Conservation (phyloP, 2,113 vertebrate species). For the Urocitellus parryii region DNA sequence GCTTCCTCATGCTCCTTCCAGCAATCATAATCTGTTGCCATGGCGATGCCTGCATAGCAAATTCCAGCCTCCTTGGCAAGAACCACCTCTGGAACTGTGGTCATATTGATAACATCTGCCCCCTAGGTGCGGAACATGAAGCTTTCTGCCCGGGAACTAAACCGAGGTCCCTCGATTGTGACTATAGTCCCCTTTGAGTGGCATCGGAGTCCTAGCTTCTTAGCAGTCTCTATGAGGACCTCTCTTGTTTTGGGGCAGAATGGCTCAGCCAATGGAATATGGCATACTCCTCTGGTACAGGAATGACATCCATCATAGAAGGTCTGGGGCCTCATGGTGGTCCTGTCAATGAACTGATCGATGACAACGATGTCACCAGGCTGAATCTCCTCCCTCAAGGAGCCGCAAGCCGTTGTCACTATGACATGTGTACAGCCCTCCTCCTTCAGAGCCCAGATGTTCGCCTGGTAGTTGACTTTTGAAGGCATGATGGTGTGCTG, state of each 20-base stretch:
- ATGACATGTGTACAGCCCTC: constrained; percentile 96
- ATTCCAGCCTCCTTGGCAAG: constrained; percentile 97
- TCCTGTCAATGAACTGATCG: constrained; percentile 99
- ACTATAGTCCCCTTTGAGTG: constrained; percentile 95
- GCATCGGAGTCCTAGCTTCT: constrained; percentile 93
- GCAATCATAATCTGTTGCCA: constrained; percentile 99
- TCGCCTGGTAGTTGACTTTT: constrained; percentile 95
- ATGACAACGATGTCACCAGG: constrained; percentile 96
- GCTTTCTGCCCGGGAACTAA: constrained; percentile 96
- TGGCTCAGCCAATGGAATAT: constrained; percentile 96
- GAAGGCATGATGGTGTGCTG: constrained; percentile 97
- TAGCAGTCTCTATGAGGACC: constrained; percentile 93
- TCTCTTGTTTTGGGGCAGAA: constrained; percentile 97
- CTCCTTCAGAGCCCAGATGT: constrained; percentile 96
- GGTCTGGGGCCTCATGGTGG: constrained; percentile 93
- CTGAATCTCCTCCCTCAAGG: constrained; percentile 95
- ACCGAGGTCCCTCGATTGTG: constrained; percentile 96
- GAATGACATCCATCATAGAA: constrained; percentile 92
- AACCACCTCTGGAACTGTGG: constrained; percentile 97
- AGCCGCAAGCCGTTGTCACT: constrained; percentile 97
- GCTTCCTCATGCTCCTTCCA: constrained; percentile 98
- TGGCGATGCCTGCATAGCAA: constrained; percentile 97
- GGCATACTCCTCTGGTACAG: constrained; percentile 93
- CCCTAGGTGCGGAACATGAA: constrained; percentile 96
- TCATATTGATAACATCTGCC: constrained; percentile 98